Conservation (phyloP, 2,113 vertebrate species). For the Erythrolamprus reginae region DNA sequence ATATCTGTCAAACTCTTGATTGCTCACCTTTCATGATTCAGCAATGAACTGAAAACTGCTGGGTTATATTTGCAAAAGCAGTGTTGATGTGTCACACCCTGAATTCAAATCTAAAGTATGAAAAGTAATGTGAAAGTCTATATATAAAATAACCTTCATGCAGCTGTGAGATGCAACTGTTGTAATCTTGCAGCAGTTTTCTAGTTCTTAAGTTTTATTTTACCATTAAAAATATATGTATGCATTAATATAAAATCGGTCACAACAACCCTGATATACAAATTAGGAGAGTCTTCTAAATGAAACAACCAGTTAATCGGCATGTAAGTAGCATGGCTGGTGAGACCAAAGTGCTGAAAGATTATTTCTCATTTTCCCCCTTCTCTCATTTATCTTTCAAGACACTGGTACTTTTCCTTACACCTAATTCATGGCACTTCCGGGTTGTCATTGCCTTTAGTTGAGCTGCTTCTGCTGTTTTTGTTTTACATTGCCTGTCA, state of each 20-base stretch:
- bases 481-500: not conserved
- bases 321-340: not conserved
- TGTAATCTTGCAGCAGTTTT: not conserved
- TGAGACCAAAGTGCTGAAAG: not conserved
- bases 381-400: not conserved
- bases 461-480: not conserved
- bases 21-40: not conserved
- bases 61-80: conserved; percentile 38
- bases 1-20: not conserved
- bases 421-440: not conserved
- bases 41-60: not conserved
- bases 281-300: not conserved
- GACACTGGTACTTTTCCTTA: not conserved
- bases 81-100: conserved; percentile 11
- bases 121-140: not conserved
- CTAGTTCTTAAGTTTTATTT: not conserved
- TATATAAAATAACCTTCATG: not conserved
- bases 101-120: conserved; percentile 17
- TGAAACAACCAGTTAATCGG: not conserved
- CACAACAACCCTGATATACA: not conserved
- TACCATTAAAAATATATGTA: not conserved
- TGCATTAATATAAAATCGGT: not conserved
- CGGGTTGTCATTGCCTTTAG: not conserved
- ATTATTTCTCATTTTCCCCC: not conserved
- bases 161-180: not conserved